Evolutionary conservation across 2,797 vertebrate genomes (phyloP).

Genomic region (Sebastes hubbsi): DNA sequence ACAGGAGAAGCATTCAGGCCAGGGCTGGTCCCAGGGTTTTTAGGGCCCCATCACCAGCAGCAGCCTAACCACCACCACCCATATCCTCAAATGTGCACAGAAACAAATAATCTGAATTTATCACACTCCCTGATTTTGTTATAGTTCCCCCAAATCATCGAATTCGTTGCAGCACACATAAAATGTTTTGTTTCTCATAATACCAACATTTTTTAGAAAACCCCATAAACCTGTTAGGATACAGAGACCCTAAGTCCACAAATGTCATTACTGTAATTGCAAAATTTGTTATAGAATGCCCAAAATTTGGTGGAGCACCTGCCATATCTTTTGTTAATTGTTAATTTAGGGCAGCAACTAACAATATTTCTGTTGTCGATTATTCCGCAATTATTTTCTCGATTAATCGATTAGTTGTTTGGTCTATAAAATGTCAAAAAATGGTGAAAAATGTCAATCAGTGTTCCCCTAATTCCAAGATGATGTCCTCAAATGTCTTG

Average conservation of each 20-base stretch:
- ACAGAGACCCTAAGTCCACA: fast-evolving
- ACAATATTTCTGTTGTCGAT: too few relatives aligned
- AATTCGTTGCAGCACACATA: not conserved
- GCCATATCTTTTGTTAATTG: not conserved
- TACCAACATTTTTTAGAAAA: not conserved
- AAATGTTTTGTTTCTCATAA: not conserved
- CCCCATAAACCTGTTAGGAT: not conserved
- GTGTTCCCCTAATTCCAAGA: too few relatives aligned
- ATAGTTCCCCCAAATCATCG: not conserved
- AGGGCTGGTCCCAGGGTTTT: not conserved
- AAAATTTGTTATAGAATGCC: too few relatives aligned
- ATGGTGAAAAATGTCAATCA: too few relatives aligned
- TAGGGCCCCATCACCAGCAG: not conserved
- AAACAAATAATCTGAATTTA: not conserved
- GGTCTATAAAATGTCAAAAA: too few relatives aligned
- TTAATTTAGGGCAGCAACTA: not conserved
- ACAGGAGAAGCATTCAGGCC: not conserved
- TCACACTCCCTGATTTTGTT: not conserved
- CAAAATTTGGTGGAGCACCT: fast-evolving
- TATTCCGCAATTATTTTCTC: fast-evolving
- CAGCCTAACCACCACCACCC: not conserved
- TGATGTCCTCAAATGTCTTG: too few relatives aligned
- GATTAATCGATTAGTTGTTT: too few relatives aligned
- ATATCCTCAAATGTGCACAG: not conserved
- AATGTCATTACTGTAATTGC: not conserved